Conservation (phyloP, 1,140 invertebrate genomes). For the Calosoma granatense region DNA sequence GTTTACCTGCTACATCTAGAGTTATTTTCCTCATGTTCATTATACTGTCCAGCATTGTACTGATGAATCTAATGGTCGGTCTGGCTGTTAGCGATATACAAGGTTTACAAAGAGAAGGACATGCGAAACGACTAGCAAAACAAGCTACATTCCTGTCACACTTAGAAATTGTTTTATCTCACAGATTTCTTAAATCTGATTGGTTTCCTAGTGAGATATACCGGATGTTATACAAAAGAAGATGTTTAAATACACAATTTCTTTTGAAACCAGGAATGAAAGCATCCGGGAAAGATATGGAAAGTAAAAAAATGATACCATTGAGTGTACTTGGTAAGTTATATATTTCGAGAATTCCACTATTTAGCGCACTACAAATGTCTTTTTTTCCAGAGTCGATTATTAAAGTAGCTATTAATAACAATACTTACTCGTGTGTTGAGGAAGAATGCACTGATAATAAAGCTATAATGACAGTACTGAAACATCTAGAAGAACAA, state of each 20-base stretch:
- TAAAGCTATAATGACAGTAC: neutral
- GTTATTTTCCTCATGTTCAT: conserved; percentile 48
- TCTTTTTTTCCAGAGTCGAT: neutral
- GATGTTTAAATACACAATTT: neutral
- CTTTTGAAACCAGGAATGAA: neutral
- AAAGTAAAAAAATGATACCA: neutral
- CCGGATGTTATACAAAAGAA: neutral
- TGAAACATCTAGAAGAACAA: neutral
- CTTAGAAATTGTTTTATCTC: conserved; percentile 17
- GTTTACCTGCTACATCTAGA: conserved; percentile 23
- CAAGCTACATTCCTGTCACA: conserved; percentile 23
- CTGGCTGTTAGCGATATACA: conserved; percentile 51
- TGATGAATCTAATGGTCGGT: conserved; percentile 53
- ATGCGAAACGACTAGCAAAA: conserved; percentile 23
- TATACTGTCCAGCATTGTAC: conserved; percentile 49
- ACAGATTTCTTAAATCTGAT: neutral
- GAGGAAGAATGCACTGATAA: neutral
- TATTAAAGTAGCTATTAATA: neutral
- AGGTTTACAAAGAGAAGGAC: conserved; percentile 19
- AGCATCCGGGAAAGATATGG: neutral
- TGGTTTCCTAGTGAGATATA: neutral
- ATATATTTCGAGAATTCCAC: neutral
- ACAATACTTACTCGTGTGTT: neutral
- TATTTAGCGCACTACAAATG: neutral
- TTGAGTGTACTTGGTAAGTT: neutral